These are phyloP conservation scores for Drosophila novamexicana DNA, from an alignment of 1,140 invertebrate genomes.

Conservation along the genomic window DNA sequence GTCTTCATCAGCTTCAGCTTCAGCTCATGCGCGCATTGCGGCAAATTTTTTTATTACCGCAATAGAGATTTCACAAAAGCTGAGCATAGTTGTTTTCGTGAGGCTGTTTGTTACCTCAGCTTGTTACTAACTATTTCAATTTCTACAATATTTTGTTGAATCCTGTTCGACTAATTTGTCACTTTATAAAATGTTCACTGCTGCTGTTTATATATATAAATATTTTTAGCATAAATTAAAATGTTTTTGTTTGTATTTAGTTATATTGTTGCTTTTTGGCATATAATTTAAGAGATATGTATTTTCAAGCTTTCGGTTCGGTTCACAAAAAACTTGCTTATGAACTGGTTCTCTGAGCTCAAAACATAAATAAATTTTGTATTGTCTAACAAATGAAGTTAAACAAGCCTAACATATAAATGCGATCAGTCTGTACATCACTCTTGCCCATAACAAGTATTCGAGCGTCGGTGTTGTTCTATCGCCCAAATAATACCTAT, in stretches of 20 bases:
- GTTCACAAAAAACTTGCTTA: background rate
- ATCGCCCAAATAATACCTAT: background rate
- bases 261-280: too few relatives aligned
- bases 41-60: conserved; percentile 15
- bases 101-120: background rate
- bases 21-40: conserved; percentile 33
- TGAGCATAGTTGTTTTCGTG: background rate
- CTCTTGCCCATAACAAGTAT: background rate
- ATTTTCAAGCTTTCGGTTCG: background rate
- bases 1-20: conserved; percentile 8
- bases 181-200: too few relatives aligned
- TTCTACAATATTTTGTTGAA: background rate
- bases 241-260: background rate
- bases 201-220: too few relatives aligned
- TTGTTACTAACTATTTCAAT: background rate
- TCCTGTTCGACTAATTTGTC: background rate
- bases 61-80: background rate
- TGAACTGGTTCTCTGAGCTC: background rate
- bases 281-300: too few relatives aligned
- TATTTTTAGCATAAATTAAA: background rate
- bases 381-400: too few relatives aligned
- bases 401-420: too few relatives aligned
- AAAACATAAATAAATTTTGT: background rate
- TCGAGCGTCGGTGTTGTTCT: conserved; percentile 10
- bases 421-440: background rate